A percentile compares a stretch with the other conserved stretches of the same genome.
Evolutionary conservation across 1,140 invertebrate species (phyloP).

Genomic region (Paramacrobiotus metropolitanus): DNA sequence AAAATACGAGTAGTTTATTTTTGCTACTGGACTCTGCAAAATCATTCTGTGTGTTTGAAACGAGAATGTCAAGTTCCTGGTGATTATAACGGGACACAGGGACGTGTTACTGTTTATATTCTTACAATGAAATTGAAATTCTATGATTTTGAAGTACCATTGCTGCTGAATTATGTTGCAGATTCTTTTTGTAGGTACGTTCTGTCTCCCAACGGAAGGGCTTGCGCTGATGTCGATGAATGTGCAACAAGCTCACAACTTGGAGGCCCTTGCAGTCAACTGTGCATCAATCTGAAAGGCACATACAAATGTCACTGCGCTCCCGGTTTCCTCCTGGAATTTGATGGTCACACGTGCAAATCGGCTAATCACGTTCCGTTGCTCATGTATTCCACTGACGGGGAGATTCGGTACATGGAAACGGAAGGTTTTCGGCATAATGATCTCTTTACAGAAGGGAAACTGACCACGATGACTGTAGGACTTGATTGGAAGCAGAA

Average conservation of each 20-base stretch:
- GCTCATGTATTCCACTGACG: neutral
- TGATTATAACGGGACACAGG: no score
- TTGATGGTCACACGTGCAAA: no score
- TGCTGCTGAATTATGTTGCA: no score
- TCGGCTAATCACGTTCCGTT: neutral
- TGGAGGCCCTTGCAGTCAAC: neutral
- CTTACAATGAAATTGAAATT: no score
- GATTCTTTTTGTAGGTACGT: no score
- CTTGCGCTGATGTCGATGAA: neutral
- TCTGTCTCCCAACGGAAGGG: neutral
- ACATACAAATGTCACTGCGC: neutral
- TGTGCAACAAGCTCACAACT: no score
- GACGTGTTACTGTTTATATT: no score
- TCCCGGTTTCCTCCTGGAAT: neutral
- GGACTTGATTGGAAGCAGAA: neutral
- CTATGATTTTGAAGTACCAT: no score
- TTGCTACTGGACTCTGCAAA: no score
- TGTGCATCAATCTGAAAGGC: neutral
- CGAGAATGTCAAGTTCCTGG: no score
- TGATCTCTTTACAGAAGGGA: neutral
- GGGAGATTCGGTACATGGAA: neutral
- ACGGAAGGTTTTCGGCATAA: neutral
- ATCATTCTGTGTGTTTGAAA: no score
- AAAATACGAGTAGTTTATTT: no score
- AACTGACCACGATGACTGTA: neutral